phyloP scores from a whole-genome alignment of 2,888 invertebrate genomes.

The Amphipoea lucens region DNA sequence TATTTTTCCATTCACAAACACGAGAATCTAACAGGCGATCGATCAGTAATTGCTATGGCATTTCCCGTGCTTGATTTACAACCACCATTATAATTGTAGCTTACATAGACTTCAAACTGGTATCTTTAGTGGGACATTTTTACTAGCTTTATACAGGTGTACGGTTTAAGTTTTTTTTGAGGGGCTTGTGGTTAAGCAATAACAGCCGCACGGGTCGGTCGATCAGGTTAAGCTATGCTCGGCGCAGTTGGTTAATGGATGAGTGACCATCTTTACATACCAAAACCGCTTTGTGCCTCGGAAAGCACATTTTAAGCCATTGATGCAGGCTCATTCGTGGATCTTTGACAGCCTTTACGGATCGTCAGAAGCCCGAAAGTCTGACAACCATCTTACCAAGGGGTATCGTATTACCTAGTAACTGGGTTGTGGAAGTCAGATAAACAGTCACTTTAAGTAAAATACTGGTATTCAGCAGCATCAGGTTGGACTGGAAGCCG shows the following conservation, averaged over 20 bases:
- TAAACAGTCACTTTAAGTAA: background rate
- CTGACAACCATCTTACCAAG: background rate
- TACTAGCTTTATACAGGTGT: conserved; percentile 30
- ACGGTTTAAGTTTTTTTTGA: background rate
- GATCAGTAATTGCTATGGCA: conserved; percentile 77
- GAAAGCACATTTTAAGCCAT: background rate
- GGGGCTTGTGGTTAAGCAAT: background rate
- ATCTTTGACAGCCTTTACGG: background rate
- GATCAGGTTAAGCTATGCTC: background rate
- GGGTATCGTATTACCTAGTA: background rate
- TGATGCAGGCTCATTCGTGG: background rate
- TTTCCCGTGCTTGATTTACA: conserved; percentile 78
- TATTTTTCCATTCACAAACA: conserved; percentile 56
- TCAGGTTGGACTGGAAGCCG: background rate
- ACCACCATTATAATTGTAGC: conserved; percentile 72
- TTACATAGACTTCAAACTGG: conserved; percentile 48
- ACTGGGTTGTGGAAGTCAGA: background rate
- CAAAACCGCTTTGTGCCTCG: background rate
- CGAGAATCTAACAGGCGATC: conserved; percentile 69
- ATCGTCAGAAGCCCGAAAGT: background rate
- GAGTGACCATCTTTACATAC: background rate
- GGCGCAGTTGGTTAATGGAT: background rate
- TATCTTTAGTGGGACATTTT: conserved; percentile 60
- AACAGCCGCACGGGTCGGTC: background rate
- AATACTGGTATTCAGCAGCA: background rate